A percentile compares a stretch with the other conserved stretches of the same genome.
Conservation (phyloP, 1,140 invertebrate species). For the Ips typographus region DNA sequence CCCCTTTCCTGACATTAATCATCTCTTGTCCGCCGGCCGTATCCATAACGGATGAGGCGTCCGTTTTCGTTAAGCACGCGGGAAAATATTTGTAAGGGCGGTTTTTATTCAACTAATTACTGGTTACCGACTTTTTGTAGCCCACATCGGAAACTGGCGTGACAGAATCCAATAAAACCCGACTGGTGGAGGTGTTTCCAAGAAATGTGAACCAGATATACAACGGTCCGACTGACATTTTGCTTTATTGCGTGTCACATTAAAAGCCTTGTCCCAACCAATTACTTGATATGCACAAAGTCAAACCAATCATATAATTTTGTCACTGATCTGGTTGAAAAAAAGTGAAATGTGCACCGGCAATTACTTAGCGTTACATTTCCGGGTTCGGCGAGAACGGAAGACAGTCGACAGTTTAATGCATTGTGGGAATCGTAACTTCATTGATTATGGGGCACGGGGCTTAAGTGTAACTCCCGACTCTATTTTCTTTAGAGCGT, state of each 20-base stretch:
- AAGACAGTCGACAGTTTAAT: slow-evolving; percentile 13
- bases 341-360: slow-evolving; percentile 11
- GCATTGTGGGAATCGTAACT: slow-evolving; percentile 17
- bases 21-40: slow-evolving; percentile 19
- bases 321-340: neutral
- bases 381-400: slow-evolving; percentile 14
- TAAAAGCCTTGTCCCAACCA: too few relatives aligned
- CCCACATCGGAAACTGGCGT: too few relatives aligned
- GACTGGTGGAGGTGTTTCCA: too few relatives aligned
- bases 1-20: slow-evolving; percentile 32
- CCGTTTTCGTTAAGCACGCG: neutral
- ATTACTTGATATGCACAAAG: too few relatives aligned
- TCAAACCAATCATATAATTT: too few relatives aligned
- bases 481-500: too few relatives aligned
- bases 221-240: too few relatives aligned
- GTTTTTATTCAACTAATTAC: too few relatives aligned
- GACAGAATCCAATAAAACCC: too few relatives aligned
- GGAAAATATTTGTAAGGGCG: neutral
- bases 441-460: slow-evolving; percentile 4
- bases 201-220: too few relatives aligned
- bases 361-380: slow-evolving; percentile 14
- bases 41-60: slow-evolving; percentile 10
- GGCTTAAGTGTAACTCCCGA: neutral
- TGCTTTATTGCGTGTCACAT: too few relatives aligned
- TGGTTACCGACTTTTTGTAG: too few relatives aligned